Evolutionary conservation across 2,888 invertebrate genomes (phyloP), one percentile per base, ranked within the genome.

Genomic region (Saturnia japonica): DNA sequence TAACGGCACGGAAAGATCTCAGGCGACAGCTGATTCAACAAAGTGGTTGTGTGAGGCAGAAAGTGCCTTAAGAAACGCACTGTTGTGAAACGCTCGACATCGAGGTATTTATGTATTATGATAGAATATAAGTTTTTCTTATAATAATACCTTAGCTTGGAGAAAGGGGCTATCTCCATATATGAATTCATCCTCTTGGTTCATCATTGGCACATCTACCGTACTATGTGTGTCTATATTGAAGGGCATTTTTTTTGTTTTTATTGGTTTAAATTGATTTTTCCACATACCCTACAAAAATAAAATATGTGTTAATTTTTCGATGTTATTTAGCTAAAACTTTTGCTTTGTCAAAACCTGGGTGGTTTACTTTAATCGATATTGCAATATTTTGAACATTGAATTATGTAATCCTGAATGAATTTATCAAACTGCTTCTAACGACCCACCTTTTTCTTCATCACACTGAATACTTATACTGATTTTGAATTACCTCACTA

Each of bases 151-250:
- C 91, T 93, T 88, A 19, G 88, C 90, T 6, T 85, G 72, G 16
- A 94, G 85, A 43, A 74, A 85, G 19, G 77, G 71, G 72, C 91
- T 90, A 68, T 85, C 85, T 1, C 89, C 88, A 72, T 89, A 91
- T 54, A 72, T 75, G 80, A 91, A 96, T 1, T 91, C 88, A 62
- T 91, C 94, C 72, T 95, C 95, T 62, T 91, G 91, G 80, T 91
- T 94, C 97, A 97, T 97, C 95, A 96, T 97, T n/a, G 96, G 95
- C 3, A 97, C 95, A 43, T 96, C 88, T 1, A 96, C 94, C 0
- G 90, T 91, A n/a, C 93, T 92, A 0, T 86, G 88, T 16, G 87
- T 86, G 57, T 93, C 93, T 16, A 96, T 73, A 80, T 95, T 94
- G 91, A 99, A 99, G 1, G 95, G 94, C 70, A 90, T 93, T 0